phyloP scores from a whole-genome alignment of 2,113 vertebrate genomes.

The Clarias macrocephalus region DNA sequence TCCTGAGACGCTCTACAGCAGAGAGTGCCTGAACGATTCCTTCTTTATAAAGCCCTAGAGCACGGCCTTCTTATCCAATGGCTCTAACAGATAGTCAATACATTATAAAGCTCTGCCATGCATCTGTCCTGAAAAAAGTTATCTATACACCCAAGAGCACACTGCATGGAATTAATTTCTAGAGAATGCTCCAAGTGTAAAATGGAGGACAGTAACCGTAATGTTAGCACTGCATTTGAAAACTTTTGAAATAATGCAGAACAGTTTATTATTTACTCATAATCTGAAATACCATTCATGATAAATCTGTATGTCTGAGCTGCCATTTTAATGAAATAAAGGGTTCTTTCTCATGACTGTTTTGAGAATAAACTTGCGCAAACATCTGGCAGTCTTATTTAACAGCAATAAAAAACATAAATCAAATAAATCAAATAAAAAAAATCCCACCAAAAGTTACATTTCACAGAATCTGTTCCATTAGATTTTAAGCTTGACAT shows the following conservation, averaged over 20 bases:
- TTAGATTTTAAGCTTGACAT: background rate
- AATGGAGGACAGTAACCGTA: background rate
- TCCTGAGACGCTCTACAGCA: background rate
- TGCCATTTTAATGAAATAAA: background rate
- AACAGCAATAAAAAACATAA: background rate
- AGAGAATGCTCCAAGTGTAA: background rate
- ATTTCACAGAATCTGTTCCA: background rate
- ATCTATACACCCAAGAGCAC: background rate
- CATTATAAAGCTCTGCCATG: background rate
- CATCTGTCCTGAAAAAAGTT: background rate
- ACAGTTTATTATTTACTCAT: background rate
- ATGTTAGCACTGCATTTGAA: background rate
- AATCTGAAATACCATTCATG: background rate
- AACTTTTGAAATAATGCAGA: background rate
- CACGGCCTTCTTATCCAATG: background rate
- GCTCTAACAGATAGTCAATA: background rate
- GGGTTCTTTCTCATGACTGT: background rate
- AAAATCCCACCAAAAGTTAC: background rate
- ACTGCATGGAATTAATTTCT: background rate
- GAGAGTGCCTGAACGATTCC: background rate
- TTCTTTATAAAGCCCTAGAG: background rate
- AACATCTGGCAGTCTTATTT: background rate
- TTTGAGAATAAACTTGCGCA: slow-evolving; percentile 11
- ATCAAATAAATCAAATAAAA: no score
- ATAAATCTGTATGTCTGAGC: background rate